Evolutionary conservation across 2,113 vertebrate genomes (phyloP), one percentile per base, ranked within the genome.

Genomic region (Coptodon rendalli): DNA sequence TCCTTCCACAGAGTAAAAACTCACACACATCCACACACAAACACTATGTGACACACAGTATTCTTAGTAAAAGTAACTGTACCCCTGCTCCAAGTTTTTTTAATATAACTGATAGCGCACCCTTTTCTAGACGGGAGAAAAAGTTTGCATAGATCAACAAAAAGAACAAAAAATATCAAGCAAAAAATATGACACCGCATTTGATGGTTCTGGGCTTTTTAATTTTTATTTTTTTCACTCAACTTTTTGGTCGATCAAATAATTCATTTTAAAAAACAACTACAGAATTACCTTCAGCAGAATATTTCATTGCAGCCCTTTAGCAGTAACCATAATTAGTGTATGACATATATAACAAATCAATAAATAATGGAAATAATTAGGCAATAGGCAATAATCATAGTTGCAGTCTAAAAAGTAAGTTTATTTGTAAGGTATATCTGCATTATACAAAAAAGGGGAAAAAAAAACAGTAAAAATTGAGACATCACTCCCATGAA

Each of bases 1-100:
- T 93, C 88, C 86, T 87, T 56, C 80, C 52, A 88, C 38, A 84
- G 87, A 81, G 89, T 71, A 85, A 90, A 88, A 76, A 87, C 85
- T 85, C 14, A 24, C 68, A 16, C 48, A 63, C 40, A 34, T 82
- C 17, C 54, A 52, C 7, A 50, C 34, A 54, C 43, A 48, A 14
- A 82, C 43, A 29, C 14, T 85, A 86, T 82, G 12, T 45, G 29
- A 22, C 45, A 61, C 27, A 40, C 71, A 31, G n/a, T 48, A 34
- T 19, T 82, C 63, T 63, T 50, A 38, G 34, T 84, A 82, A 82
- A 78, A 61, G 53, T 78, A 89, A 85, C 68, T 93, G 53, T 80
- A 78, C 79, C 82, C 56, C 83, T 89, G 86, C 89, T 81, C 80
- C 86, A 48, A 48, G 24, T 48, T 31, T 48, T 73, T 50, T 2